phyloP scores from a whole-genome alignment of 2,797 vertebrate genomes.

The Cirrhinus molitorella region DNA sequence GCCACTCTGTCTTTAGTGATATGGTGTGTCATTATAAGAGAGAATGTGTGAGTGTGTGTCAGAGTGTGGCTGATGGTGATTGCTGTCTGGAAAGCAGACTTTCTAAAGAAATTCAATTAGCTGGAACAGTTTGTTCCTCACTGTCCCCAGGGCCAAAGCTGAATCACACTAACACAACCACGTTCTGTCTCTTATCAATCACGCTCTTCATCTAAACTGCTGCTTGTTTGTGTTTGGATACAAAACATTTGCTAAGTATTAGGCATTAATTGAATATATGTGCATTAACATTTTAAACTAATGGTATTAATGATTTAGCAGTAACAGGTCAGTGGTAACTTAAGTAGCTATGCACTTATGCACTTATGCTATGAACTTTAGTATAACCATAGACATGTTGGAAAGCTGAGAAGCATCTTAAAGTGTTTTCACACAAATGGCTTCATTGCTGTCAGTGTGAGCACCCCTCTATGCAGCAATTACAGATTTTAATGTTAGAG shows the following conservation, averaged over 20 bases:
- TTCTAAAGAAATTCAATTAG: conserved; percentile 69
- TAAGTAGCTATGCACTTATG: background rate
- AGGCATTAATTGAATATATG: background rate
- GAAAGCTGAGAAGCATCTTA: background rate
- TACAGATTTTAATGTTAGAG: background rate
- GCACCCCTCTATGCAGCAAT: background rate
- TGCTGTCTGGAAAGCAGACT: conserved; percentile 54
- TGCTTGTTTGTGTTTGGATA: conserved; percentile 12
- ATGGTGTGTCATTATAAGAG: conserved; percentile 61
- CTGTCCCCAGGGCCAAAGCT: conserved; percentile 47
- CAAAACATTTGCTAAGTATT: background rate
- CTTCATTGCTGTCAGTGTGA: background rate
- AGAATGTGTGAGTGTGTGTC: conserved; percentile 41
- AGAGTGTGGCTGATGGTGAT: conserved; percentile 39
- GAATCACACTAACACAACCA: conserved; percentile 52
- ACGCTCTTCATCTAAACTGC: conserved; percentile 55
- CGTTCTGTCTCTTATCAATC: conserved; percentile 48
- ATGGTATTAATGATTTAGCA: background rate
- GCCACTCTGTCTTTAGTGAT: background rate
- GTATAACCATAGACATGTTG: background rate
- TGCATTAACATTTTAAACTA: background rate
- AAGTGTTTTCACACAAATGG: background rate
- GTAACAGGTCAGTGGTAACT: background rate
- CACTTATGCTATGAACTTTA: background rate
- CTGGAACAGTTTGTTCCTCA: conserved; percentile 61